Evolutionary conservation across 53 echinoderm and acorn worm species (phyloP).

Genomic region (Temnopleurus reevesii): DNA sequence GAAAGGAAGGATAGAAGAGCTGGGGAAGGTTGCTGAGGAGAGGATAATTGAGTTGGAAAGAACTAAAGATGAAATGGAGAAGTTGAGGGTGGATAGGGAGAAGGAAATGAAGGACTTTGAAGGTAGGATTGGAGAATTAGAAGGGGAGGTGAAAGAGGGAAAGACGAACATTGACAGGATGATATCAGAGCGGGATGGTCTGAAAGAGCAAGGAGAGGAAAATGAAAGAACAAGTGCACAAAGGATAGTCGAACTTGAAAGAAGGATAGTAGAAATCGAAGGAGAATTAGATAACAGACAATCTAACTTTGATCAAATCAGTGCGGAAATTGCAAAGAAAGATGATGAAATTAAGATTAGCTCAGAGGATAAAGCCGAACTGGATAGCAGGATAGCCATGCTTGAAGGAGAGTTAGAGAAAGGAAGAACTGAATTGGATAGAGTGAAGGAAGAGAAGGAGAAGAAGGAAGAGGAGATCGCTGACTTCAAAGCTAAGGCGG

Average conservation of each 20-base stretch:
- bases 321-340: background rate
- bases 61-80: slow-evolving; percentile 63
- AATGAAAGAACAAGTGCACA: background rate
- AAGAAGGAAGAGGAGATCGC: slow-evolving; percentile 69
- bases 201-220: slow-evolving; percentile 39
- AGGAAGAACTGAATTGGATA: slow-evolving; percentile 31
- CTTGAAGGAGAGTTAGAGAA: slow-evolving; percentile 30
- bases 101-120: slow-evolving; percentile 55
- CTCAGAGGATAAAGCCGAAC: background rate
- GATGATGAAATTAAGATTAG: background rate
- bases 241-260: slow-evolving; percentile 6
- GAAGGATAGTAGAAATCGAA: slow-evolving; percentile 37
- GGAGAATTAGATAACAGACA: slow-evolving; percentile 21
- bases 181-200: background rate
- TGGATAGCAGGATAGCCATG: background rate
- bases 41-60: slow-evolving; percentile 53
- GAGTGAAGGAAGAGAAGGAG: slow-evolving; percentile 36
- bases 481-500: slow-evolving; percentile 80
- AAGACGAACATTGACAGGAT: background rate
- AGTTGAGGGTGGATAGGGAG: slow-evolving; percentile 58
- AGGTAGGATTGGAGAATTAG: background rate
- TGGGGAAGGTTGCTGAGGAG: slow-evolving; percentile 64
- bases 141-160: background rate
- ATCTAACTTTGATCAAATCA: background rate
- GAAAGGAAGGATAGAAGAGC: slow-evolving; percentile 52